Evolutionary conservation across 2,113 vertebrate species (phyloP).

Genomic region (Spea multiplicata): DNA sequence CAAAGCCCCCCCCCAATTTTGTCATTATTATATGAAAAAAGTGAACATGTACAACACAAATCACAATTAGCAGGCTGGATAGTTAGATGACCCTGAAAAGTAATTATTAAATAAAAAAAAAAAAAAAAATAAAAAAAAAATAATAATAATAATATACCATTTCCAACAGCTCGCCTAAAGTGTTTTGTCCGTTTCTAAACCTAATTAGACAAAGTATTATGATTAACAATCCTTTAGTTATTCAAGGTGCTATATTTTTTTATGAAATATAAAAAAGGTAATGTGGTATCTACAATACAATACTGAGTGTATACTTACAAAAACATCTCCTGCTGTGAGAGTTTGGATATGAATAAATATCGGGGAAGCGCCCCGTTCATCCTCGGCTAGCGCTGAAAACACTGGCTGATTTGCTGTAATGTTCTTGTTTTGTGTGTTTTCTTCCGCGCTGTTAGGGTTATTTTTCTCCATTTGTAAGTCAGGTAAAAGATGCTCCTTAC

Average conservation of each 20-base stretch:
- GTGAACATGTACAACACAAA: too few species aligned
- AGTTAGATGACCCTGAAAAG: too few species aligned
- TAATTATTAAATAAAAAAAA: too few species aligned
- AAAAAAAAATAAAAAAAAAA: too few species aligned
- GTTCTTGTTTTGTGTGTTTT: neutral
- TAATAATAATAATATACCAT: too few species aligned
- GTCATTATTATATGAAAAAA: too few species aligned
- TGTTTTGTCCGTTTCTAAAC: too few species aligned
- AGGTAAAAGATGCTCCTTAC: slow-evolving; percentile 8
- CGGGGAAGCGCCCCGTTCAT: rapidly evolving
- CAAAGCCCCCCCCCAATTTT: too few species aligned
- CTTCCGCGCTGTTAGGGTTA: neutral
- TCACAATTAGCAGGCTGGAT: too few species aligned
- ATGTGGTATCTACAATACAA: neutral
- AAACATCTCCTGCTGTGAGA: slow-evolving; percentile 37
- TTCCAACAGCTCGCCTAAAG: too few species aligned
- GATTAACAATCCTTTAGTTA: too few species aligned
- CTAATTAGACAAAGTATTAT: too few species aligned
- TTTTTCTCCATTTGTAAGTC: neutral
- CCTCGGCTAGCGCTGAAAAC: neutral
- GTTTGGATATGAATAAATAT: slow-evolving; percentile 2
- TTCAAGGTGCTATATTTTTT: neutral
- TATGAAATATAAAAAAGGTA: neutral
- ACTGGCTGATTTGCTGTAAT: neutral
- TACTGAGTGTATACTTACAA: slow-evolving; percentile 43